A percentile compares a stretch with the other conserved stretches of the same genome.
These are phyloP conservation scores for Cistogaster globosa DNA, from an alignment of 2,888 invertebrate genomes.

Conservation along the genomic window DNA sequence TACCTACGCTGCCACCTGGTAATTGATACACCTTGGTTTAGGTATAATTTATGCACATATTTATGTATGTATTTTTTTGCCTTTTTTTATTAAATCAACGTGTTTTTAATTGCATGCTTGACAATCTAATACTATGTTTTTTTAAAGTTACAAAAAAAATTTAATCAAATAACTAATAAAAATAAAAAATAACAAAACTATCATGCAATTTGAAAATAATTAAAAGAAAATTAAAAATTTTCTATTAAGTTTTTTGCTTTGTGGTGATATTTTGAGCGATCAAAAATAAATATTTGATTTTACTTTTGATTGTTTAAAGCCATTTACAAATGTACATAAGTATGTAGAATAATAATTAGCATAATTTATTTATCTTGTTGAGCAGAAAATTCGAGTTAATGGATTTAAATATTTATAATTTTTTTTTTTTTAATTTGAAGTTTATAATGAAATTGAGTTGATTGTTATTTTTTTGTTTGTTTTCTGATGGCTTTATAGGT, in stretches of 20 bases:
- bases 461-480: slow-evolving; percentile 51
- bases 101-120: neutral
- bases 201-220: slow-evolving; percentile 35
- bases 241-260: neutral
- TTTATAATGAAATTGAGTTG: slow-evolving; percentile 60
- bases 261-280: slow-evolving; percentile 23
- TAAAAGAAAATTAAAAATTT: neutral
- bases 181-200: slow-evolving; percentile 19
- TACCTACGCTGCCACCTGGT: too few species aligned
- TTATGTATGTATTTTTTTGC: too few species aligned
- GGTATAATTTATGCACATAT: too few species aligned
- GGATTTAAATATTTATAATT: slow-evolving; percentile 30
- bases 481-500: slow-evolving; percentile 76
- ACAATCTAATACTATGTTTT: neutral
- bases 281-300: slow-evolving; percentile 22
- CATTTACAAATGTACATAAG: slow-evolving; percentile 58
- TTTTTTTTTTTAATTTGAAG: slow-evolving; percentile 58
- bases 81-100: too few species aligned
- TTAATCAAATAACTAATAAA: too few species aligned
- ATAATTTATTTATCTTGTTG: slow-evolving; percentile 43
- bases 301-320: slow-evolving; percentile 55
- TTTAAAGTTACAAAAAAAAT: neutral
- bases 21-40: too few species aligned
- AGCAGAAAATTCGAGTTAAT: slow-evolving; percentile 50
- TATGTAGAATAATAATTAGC: slow-evolving; percentile 40